Evolutionary conservation across 92 coral and sea anemone species (phyloP).

Genomic region (Paragorgia papillata): DNA sequence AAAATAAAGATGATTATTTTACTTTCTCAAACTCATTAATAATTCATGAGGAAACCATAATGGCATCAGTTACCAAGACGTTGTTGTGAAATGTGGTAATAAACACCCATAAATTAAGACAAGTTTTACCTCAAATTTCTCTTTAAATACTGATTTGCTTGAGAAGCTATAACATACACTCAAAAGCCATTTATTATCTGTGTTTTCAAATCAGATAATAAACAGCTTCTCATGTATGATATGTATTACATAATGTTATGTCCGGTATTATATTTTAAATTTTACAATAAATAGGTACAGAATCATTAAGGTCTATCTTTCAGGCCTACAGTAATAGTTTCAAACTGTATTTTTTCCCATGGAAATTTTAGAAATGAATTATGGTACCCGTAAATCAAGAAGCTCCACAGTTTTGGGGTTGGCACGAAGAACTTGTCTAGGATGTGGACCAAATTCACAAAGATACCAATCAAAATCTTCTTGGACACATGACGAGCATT

Average conservation of each 20-base stretch:
- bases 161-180: too few species aligned
- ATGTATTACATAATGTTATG: neutral
- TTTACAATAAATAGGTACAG: neutral
- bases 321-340: neutral
- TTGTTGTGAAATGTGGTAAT: too few species aligned
- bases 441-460: conserved; percentile 83
- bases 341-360: neutral
- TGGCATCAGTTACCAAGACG: too few species aligned
- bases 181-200: too few species aligned
- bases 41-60: too few species aligned
- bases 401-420: conserved; percentile 65
- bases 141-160: too few species aligned
- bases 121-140: too few species aligned
- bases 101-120: too few species aligned
- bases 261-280: too few species aligned
- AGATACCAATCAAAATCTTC: conserved; percentile 68
- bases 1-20: neutral
- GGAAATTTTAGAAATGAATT: neutral
- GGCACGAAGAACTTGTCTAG: conserved; percentile 73
- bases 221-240: too few species aligned
- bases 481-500: conserved; percentile 27
- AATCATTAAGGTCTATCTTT: neutral
- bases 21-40: neutral
- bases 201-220: too few species aligned
- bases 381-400: conserved; percentile 75